Base-by-base conservation (phyloP, 2,888 invertebrate species). In the Achlya flavicornis region DNA sequence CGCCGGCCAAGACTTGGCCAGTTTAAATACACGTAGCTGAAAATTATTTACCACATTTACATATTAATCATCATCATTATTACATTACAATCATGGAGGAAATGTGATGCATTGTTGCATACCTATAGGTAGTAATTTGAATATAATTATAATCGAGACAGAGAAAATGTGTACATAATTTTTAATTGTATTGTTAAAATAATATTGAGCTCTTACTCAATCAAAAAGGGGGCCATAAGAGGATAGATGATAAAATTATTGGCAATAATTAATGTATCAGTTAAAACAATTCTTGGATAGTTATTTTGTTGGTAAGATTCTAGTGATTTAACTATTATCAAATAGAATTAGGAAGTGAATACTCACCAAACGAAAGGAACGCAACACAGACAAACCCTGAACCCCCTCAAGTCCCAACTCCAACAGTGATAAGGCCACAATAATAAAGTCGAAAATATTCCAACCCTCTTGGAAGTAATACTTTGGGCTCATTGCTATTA, bases 381-480 rank as follows among this genome's bases (percentile, higher is more conserved):
- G 96, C 85, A 99, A 96, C 71, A 99, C 98, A 80, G 99, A 99
- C 90, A 99, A 95, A 90, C 99, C 99, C 94, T 98, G 98, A 81
- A 99, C 98, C 78, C 97, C 98, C 93, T 98, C 98, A 81, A 99
- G 95, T 80, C 98, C 97, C 88, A 99, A 95, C 94, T 99, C 99
- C 85, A 99, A 94, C 77, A 99, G 94, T 79, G 99, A 99, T 84
- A 99, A 95, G 74, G 98, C 97, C 85, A 99, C 99, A 90, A 99
- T 99, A 84, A 99, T 97, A 92, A 99, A 98, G 95, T 99, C 99
- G 93, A 99, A 99, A 86, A 98, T 98, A 93, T 99, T 99, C 99
- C 99, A 99, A 77, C 98, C 98, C 91, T 98, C 98, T 95, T 98
- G 98, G 94, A 99, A 98, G 94, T 99, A 99, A 94, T 95, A 98